Evolutionary conservation across 2,797 vertebrate genomes (phyloP), one percentile per base, ranked within the genome.

Genomic region (Muscicapa comitata): DNA sequence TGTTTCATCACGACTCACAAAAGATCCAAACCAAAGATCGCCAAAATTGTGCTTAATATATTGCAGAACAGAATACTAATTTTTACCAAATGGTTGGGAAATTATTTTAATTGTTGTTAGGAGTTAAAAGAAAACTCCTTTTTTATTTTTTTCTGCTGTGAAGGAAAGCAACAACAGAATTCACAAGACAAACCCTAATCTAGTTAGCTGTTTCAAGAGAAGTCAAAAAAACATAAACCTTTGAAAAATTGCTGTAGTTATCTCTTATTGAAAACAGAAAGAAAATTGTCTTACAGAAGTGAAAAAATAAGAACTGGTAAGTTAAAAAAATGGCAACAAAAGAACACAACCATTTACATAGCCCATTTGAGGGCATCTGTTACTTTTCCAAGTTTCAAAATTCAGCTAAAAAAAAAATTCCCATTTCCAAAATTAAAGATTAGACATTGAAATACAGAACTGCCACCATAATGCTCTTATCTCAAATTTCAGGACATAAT

Each of bases 321-420:
- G 2, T 28, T 29, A 2, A 29, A 13, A 50, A 23, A 57, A 11
- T 15, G 7, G 3, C 26, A 76, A 81, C 7, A 48, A 61, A 67
- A 66, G 17, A 77, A 45, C 19, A 58, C 5, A 78, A 31, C 4
- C 51, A 45, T 8, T 48, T 51, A 55, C 4, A 72, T 0, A 21
- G 33, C 1, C 29, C 17, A 31, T 48, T 48, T 84, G 17, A n/a
- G 15, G n/a, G n/a, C 8, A 0, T n/a, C 7, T n/a, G 5, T 18
- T 55, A 45, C 10, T 35, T 37, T 37, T 47, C 13, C 7, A 31
- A 3, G 33, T 40, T 28, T 51, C 20, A 84, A 72, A 88, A 50
- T 26, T 7, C 50, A 84, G 23, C 7, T 59, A 51, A 79, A 42
- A 74, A 35, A 35, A 62, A 23, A 62, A 17, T 19, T 5, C 4